Evolutionary conservation across 2,888 invertebrate genomes (phyloP), one percentile per base, ranked within the genome.

Genomic region (Drosophila lutescens): DNA sequence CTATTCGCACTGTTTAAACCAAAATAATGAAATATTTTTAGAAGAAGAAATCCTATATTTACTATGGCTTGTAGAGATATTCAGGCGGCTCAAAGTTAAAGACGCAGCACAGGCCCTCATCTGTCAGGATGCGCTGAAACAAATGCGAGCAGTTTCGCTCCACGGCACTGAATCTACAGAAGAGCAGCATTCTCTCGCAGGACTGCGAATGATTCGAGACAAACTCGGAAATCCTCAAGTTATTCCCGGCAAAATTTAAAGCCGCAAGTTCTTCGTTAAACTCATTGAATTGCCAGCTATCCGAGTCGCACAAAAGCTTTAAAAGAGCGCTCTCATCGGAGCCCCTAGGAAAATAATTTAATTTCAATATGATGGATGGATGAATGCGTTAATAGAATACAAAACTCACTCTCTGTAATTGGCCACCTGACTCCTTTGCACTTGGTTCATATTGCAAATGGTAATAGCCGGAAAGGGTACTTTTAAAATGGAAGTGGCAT

Each of bases 391-490:
- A n/a, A 5, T 10, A 23, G 4, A 30, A n/a, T 15, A 7, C 7
- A 12, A 0, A 12, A 65, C 77, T 78, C 63, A 91, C 89, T 76
- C 57, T 30, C 87, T 76, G 49, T 94, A 93, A 58, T 93, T 92
- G 0, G 65, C 17, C 1, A 95, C 96, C 70, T 95, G 95, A 12
- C 93, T 93, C 76, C 93, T 95, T 79, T 94, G 95, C 0, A 95
- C 96, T 89, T 96, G 95, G 90, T 97, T 97, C 92, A 96, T 96
- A 88, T 97, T 97, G 91, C 97, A 97, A 60, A 97, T 94, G 1
- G 97, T 97, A 2, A 97, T 92, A 0, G 97, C 95, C 0, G 97
- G 97, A 91, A 97, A 97, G 0, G 97, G 97, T 44, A 97, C 93
- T 54, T 94, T 93, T 4, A 93, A 92, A 1, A 97, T 93, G 0